Evolutionary conservation across 2,113 vertebrate genomes (phyloP).

Genomic region (Paradoxurus hermaphroditus): DNA sequence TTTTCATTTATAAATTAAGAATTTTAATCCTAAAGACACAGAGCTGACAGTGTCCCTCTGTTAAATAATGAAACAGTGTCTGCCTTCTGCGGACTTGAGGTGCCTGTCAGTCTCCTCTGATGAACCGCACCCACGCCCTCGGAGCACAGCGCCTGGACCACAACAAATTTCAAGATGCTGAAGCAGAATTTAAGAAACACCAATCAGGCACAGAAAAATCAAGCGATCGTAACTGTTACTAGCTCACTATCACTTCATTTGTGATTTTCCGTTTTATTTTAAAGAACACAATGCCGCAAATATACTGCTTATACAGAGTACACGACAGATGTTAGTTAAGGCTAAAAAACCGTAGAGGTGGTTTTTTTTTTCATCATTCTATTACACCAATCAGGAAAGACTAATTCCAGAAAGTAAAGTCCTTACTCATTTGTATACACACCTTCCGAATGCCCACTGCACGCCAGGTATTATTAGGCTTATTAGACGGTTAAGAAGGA

Average conservation of each 20-base stretch:
- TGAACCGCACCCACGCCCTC: not conserved
- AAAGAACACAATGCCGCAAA: not conserved
- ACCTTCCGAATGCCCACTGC: not conserved
- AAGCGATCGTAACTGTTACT: not conserved
- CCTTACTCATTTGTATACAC: not conserved
- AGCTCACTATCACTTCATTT: not conserved
- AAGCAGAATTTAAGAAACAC: not conserved
- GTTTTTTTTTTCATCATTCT: not conserved
- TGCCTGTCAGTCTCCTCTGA: not conserved
- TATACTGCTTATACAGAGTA: not conserved
- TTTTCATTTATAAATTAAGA: not conserved
- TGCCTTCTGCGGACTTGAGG: not conserved
- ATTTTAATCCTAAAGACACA: not conserved
- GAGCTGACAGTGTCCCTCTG: not conserved
- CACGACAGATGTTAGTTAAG: not conserved
- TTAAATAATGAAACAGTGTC: not conserved
- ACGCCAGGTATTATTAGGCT: not conserved
- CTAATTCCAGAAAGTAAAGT: not conserved
- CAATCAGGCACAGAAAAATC: not conserved
- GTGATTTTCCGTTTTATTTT: not conserved
- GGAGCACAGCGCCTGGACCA: not conserved
- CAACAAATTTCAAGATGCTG: not conserved
- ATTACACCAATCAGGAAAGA: not conserved
- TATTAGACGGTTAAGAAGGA: not conserved
- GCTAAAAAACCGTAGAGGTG: not conserved